Base-by-base conservation (phyloP, 2,797 vertebrate species). In the Spheniscus humboldti region DNA sequence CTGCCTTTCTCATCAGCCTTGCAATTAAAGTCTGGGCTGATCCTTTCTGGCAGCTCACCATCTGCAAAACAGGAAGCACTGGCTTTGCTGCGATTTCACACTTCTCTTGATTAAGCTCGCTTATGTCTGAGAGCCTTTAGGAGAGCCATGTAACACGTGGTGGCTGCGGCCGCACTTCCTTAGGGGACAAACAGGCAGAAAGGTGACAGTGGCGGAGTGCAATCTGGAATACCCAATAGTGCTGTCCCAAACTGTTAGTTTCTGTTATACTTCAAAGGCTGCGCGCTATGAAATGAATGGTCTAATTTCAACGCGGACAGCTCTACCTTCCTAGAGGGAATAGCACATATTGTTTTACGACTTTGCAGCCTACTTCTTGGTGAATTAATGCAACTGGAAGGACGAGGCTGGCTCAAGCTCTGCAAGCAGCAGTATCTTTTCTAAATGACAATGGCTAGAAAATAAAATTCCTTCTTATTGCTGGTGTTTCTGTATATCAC, bases 11-110 rank as follows among this genome's bases (percentile, higher is more conserved):
- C 86, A 92, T 94, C 91, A 69, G 91, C 92, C 95, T 90, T 19
- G 93, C 93, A 97, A 97, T 96, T 97, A 97, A 89, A 97, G 73
- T 43, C 92, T 93, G 73, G 82, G 85, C 81, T 97, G 96, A 97
- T 97, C 81, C 79, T 94, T 97, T 89, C 96, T 97, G 97, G 96
- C 96, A 97, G 94, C 95, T 96, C 90, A 96, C 97, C 97, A 97
- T 97, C 97, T 97, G 97, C 81, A 96, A 53, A 96, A 84, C 6
- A 64, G 90, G 92, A 90, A 97, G 93, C 90, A 63, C 71, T 90
- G 94, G 87, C 95, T 96, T 94, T 92, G 83, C 94, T 96, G 92
- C 71, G 94, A 96, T 97, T 97, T 96, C 93, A 92, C 97, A 96
- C 97, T 91, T 92, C 74, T 56, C 94, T 86, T 90, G 95, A 91